Conservation (phyloP, 2,888 invertebrate species). For the Caenorhabditis panamensis region DNA sequence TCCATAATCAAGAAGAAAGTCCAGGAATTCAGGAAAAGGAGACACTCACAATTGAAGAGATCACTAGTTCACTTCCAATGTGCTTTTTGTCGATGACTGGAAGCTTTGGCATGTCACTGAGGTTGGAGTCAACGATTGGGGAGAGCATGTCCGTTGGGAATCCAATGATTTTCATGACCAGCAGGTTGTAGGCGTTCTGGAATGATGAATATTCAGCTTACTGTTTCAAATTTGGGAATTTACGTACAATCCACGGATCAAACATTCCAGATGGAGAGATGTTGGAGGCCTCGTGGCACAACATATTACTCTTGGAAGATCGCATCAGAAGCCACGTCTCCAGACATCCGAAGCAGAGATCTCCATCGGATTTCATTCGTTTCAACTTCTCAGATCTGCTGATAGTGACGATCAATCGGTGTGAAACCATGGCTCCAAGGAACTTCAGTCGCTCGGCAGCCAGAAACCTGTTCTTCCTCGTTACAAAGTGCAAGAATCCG, state of each 20-base stretch:
- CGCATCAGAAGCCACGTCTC: constrained; percentile 95
- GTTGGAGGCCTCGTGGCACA: constrained; percentile 92
- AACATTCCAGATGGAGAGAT: constrained; percentile 93
- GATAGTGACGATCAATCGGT: constrained; percentile 74
- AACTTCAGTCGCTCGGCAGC: constrained; percentile 88
- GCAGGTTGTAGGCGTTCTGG: constrained; percentile 88
- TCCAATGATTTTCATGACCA: constrained; percentile 86
- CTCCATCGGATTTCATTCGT: constrained; percentile 85
- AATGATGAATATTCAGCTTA: too few species aligned
- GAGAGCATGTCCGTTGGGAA: constrained; percentile 89
- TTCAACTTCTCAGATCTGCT: constrained; percentile 83
- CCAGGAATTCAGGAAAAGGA: background rate
- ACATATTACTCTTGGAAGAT: constrained; percentile 63
- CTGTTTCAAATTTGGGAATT: too few species aligned
- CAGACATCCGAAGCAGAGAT: constrained; percentile 87
- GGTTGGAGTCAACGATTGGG: constrained; percentile 78
- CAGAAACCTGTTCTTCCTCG: constrained; percentile 88
- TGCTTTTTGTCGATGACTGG: constrained; percentile 86
- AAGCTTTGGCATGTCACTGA: constrained; percentile 85
- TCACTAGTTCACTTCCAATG: constrained; percentile 89
- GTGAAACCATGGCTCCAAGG: constrained; percentile 77
- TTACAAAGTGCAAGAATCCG: constrained; percentile 86
- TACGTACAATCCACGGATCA: constrained; percentile 91
- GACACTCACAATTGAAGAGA: constrained; percentile 87
- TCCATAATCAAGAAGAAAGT: background rate